These are phyloP conservation scores for Toxonevra muliebris DNA, from an alignment of 2,888 invertebrate genomes.

Conservation along the genomic window DNA sequence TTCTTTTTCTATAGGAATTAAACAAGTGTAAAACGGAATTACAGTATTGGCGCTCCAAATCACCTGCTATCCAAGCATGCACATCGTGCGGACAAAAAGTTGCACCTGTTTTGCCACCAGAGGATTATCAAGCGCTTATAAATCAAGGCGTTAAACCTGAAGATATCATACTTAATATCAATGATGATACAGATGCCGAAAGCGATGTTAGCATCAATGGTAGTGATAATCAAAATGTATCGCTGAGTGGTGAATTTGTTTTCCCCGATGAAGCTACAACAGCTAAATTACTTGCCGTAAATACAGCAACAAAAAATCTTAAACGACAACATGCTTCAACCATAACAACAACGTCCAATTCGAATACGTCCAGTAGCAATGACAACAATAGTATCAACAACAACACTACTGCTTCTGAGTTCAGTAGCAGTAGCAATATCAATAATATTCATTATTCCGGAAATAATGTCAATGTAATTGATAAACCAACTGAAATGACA, in stretches of 20 bases:
- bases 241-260: conserved; percentile 48
- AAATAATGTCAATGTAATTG: not conserved
- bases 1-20: conserved; percentile 71
- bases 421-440: not conserved
- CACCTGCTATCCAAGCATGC: conserved; percentile 80
- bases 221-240: conserved; percentile 41
- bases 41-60: conserved; percentile 90
- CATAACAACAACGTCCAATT: conserved; percentile 30
- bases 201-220: conserved; percentile 46
- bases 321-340: conserved; percentile 52
- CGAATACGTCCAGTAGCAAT: conserved; percentile 31
- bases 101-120: conserved; percentile 66
- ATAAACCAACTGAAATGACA: conserved; percentile 34
- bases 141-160: conserved; percentile 71
- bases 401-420: conserved; percentile 3
- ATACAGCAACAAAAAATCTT: conserved; percentile 56
- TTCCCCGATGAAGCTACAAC: conserved; percentile 62
- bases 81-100: conserved; percentile 76
- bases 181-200: conserved; percentile 58
- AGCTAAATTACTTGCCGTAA: conserved; percentile 59
- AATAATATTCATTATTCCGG: not conserved
- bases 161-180: conserved; percentile 62
- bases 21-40: conserved; percentile 92
- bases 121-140: conserved; percentile 71
- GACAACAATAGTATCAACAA: conserved; percentile 40